Evolutionary conservation across 2,113 vertebrate genomes (phyloP).

Genomic region (Nipponia nippon): DNA sequence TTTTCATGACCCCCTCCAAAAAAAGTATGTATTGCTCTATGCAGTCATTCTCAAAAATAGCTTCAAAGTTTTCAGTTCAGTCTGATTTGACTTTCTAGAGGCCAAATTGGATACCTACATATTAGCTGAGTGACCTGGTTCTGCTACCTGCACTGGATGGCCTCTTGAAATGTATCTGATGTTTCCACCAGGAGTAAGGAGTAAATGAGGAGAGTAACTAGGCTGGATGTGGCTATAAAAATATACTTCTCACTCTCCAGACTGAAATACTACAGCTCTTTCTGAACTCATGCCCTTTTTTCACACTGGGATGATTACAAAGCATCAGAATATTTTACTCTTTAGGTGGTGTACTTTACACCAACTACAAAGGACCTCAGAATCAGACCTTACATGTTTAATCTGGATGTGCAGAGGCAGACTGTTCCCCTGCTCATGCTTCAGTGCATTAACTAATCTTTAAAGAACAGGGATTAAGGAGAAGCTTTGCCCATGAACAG

Average conservation of each 20-base stretch:
- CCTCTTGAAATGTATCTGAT: background rate
- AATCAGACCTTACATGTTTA: background rate
- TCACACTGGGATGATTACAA: background rate
- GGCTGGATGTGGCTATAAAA: background rate
- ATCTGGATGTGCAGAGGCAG: background rate
- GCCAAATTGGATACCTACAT: background rate
- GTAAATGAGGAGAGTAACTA: background rate
- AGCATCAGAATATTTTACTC: background rate
- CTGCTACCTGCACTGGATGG: background rate
- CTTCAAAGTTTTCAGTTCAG: background rate
- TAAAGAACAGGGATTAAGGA: conserved; percentile 39
- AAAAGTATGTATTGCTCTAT: background rate
- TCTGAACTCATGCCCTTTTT: background rate
- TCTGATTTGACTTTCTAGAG: background rate
- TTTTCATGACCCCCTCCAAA: background rate
- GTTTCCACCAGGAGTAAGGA: background rate
- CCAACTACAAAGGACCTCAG: background rate
- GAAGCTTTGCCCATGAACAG: background rate
- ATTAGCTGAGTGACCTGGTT: background rate
- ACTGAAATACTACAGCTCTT: background rate
- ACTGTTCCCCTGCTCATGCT: background rate
- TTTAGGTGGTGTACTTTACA: background rate
- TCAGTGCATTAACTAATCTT: conserved; percentile 35
- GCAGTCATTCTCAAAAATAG: background rate
- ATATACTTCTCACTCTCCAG: background rate